phyloP scores from a whole-genome alignment of 2,797 vertebrate genomes.

The Hemitrygon akajei region DNA sequence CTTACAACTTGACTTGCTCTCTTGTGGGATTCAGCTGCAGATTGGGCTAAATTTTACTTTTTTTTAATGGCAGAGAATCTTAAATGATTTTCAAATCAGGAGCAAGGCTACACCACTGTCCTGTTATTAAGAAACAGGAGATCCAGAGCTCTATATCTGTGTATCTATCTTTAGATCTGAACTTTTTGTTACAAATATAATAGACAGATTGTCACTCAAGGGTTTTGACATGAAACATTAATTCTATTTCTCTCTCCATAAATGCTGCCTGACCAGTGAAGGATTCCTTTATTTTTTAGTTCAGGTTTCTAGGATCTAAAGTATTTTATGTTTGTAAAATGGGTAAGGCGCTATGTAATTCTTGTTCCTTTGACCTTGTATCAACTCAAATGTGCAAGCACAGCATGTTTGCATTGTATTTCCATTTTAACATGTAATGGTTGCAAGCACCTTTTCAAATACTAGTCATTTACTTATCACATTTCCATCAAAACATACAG shows the following conservation, averaged over 20 bases:
- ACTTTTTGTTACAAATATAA: too few relatives aligned
- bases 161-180: too few relatives aligned
- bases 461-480: too few relatives aligned
- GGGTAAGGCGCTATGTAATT: neutral
- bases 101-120: neutral
- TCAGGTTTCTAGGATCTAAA: too few relatives aligned
- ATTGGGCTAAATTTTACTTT: neutral
- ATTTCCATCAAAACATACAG: too few relatives aligned
- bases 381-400: neutral
- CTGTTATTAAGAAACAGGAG: too few relatives aligned
- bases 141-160: neutral
- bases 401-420: neutral
- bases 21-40: neutral
- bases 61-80: neutral
- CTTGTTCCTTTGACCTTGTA: neutral
- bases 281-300: too few relatives aligned
- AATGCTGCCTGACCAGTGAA: too few relatives aligned
- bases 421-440: neutral
- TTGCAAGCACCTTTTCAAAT: neutral
- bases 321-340: too few relatives aligned
- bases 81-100: neutral
- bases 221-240: too few relatives aligned
- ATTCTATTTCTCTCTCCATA: too few relatives aligned
- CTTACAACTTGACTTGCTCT: neutral
- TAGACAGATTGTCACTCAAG: too few relatives aligned